phyloP scores from a whole-genome alignment of 2,113 vertebrate genomes.

The Clinocottus analis region DNA sequence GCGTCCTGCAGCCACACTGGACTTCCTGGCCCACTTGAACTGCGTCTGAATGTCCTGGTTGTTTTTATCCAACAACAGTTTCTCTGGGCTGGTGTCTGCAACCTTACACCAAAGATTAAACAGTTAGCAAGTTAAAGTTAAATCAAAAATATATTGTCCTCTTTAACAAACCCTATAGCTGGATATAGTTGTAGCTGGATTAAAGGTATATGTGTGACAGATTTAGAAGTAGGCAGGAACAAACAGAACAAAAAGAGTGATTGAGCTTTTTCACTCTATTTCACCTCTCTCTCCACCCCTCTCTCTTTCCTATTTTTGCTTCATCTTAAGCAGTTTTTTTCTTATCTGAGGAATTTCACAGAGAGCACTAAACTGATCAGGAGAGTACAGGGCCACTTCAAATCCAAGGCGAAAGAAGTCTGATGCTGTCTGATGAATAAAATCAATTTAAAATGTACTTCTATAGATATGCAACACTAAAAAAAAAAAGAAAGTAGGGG shows the following conservation, averaged over 20 bases:
- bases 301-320: constrained; percentile 39
- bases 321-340: constrained; percentile 58
- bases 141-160: not conserved
- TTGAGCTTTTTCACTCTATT: constrained; percentile 1
- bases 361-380: constrained; percentile 19
- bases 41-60: constrained; percentile 16
- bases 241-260: constrained; percentile 6
- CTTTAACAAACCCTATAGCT: too few species aligned
- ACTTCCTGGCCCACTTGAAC: constrained; percentile 47
- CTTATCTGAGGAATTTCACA: constrained; percentile 72
- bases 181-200: not conserved
- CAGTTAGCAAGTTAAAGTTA: not conserved
- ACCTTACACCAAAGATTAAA: constrained; percentile 41
- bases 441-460: not conserved
- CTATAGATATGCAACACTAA: not conserved
- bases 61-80: constrained; percentile 26
- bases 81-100: constrained; percentile 52
- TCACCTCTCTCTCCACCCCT: not conserved
- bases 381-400: constrained; percentile 5
- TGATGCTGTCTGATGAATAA: not conserved
- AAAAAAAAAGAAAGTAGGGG: not conserved
- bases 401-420: not conserved
- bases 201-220: not conserved
- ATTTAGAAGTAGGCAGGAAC: not conserved
- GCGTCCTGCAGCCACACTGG: constrained; percentile 22